phyloP scores from a whole-genome alignment of 2,113 vertebrate genomes.

The Aythya baeri region DNA sequence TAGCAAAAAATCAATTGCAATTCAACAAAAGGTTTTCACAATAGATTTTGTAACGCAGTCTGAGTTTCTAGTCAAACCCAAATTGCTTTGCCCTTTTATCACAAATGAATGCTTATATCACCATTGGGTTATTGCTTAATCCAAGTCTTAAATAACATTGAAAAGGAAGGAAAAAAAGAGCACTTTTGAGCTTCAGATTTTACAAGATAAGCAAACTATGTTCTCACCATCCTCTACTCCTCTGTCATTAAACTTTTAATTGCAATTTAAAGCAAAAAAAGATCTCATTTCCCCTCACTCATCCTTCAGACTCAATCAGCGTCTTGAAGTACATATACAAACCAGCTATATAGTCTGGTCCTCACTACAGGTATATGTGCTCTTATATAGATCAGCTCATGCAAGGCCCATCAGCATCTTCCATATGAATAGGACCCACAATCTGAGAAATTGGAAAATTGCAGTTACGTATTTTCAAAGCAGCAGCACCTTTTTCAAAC shows the following conservation, averaged over 20 bases:
- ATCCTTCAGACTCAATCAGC: not conserved
- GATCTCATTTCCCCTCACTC: not conserved
- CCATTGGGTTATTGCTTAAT: not conserved
- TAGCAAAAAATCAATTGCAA: not conserved
- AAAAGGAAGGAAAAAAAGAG: not conserved
- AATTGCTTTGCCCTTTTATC: not conserved
- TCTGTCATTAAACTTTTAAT: not conserved
- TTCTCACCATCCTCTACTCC: not conserved
- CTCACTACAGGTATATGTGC: not conserved
- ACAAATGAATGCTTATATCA: not conserved
- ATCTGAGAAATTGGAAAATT: not conserved
- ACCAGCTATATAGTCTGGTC: not conserved
- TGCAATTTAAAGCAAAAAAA: not conserved
- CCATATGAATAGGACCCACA: not conserved
- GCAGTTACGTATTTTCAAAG: not conserved
- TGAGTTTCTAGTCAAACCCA: not conserved
- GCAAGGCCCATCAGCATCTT: not conserved
- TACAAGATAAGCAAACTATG: not conserved
- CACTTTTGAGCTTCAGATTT: not conserved
- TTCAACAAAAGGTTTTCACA: not conserved
- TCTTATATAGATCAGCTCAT: rapidly evolving
- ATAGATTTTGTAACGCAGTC: not conserved
- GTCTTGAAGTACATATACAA: not conserved
- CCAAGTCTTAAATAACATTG: not conserved
- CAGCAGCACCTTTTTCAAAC: not conserved